These are phyloP conservation scores for Argopecten irradians DNA, from an alignment of 1,140 invertebrate species.

Conservation along the genomic window DNA sequence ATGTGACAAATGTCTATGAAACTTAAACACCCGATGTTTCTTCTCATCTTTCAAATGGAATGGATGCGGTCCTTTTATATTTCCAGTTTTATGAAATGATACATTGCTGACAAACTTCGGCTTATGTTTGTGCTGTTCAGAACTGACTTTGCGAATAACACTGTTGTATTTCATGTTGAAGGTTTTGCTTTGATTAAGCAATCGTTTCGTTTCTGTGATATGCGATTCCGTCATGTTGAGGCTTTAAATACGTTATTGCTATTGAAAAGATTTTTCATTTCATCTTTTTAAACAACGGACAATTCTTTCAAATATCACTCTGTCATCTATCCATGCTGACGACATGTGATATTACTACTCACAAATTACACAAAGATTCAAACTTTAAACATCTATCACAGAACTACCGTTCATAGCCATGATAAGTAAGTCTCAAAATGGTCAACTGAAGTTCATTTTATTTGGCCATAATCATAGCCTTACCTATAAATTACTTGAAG, in stretches of 20 bases:
- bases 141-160: neutral
- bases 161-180: constrained; percentile 17
- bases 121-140: neutral
- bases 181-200: neutral
- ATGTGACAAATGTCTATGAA: neutral
- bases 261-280: too few species aligned
- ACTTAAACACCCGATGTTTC: neutral
- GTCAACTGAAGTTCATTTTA: neutral
- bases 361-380: too few species aligned
- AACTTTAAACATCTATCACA: too few species aligned
- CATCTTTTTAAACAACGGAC: too few species aligned
- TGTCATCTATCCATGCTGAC: too few species aligned
- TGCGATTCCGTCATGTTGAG: neutral
- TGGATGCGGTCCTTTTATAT: neutral
- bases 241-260: neutral
- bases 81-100: neutral
- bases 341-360: too few species aligned
- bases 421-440: neutral
- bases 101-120: neutral
- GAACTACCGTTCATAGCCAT: too few species aligned
- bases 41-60: neutral
- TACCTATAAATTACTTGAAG: too few species aligned
- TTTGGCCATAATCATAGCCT: neutral
- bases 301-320: too few species aligned
- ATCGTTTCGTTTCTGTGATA: neutral